phyloP scores from a whole-genome alignment of 2,888 invertebrate species.

The Drosophila pseudotalamancana region DNA sequence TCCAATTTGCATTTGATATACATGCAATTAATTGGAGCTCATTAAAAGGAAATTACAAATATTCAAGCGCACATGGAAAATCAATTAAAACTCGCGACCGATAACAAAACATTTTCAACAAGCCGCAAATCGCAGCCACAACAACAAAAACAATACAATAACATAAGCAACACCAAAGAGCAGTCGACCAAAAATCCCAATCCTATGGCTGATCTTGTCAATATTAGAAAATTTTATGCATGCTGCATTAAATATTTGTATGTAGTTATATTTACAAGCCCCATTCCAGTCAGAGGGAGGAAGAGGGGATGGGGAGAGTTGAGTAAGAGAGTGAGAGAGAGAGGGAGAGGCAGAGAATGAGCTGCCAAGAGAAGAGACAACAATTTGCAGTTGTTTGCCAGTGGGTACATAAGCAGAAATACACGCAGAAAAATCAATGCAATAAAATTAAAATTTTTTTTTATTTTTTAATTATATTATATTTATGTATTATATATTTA shows the following conservation, averaged over 20 bases:
- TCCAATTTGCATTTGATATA: constrained; percentile 34
- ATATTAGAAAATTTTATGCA: constrained; percentile 46
- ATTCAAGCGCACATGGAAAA: constrained; percentile 60
- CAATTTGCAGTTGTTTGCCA: constrained; percentile 30
- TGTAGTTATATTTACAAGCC: constrained; percentile 46
- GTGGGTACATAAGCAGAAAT: constrained; percentile 5
- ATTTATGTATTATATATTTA: no score
- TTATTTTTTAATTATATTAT: no score
- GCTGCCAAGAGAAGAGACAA: no score
- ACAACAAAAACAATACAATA: constrained; percentile 15
- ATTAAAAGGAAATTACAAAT: constrained; percentile 45
- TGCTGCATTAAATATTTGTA: constrained; percentile 43
- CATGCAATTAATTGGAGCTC: constrained; percentile 63
- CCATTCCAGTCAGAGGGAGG: constrained; percentile 11
- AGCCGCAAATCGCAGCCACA: constrained; percentile 69
- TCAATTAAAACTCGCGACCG: constrained; percentile 61
- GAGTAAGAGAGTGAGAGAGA: no score
- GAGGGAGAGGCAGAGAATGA: no score
- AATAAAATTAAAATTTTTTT: no score
- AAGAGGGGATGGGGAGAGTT: background rate
- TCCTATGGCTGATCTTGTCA: constrained; percentile 36
- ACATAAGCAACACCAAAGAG: constrained; percentile 9
- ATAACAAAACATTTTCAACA: constrained; percentile 64
- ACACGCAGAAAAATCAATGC: background rate
- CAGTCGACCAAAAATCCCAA: constrained; percentile 16